These are phyloP conservation scores for Anisognathus igniventris DNA, from an alignment of 2,797 vertebrate genomes.

Conservation along the genomic window DNA sequence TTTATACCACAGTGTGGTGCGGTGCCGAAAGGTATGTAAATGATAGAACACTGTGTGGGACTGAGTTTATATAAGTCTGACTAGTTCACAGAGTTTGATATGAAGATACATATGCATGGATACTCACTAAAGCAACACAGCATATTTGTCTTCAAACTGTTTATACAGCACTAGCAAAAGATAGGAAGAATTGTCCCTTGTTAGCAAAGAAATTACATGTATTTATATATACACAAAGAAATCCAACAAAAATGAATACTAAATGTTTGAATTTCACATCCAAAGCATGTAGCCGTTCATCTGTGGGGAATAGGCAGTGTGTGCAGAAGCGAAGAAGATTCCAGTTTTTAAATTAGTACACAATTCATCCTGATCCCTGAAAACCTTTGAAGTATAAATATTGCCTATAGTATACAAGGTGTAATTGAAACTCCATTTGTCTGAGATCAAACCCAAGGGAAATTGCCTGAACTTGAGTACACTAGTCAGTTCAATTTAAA, in stretches of 20 bases:
- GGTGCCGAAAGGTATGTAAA: background rate
- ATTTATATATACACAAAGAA: background rate
- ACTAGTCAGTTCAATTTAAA: background rate
- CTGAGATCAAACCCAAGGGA: background rate
- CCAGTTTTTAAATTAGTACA: constrained; percentile 21
- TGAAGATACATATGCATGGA: background rate
- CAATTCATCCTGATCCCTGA: background rate
- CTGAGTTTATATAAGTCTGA: constrained; percentile 9
- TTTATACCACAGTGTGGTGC: background rate
- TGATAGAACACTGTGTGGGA: background rate
- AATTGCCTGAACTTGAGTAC: background rate
- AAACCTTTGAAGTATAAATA: constrained; percentile 39
- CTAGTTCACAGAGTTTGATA: background rate
- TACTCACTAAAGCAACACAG: background rate
- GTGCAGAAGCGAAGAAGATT: background rate
- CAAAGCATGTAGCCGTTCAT: background rate
- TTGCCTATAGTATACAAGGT: constrained; percentile 10
- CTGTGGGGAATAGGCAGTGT: background rate
- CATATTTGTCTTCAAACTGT: background rate
- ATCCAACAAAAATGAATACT: background rate
- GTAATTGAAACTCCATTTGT: constrained; percentile 4
- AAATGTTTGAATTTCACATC: background rate
- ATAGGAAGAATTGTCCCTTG: background rate
- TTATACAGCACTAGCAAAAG: background rate
- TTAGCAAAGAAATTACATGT: background rate